Evolutionary conservation across 1,140 invertebrate genomes (phyloP).

Genomic region (Ceratina calcarata): DNA sequence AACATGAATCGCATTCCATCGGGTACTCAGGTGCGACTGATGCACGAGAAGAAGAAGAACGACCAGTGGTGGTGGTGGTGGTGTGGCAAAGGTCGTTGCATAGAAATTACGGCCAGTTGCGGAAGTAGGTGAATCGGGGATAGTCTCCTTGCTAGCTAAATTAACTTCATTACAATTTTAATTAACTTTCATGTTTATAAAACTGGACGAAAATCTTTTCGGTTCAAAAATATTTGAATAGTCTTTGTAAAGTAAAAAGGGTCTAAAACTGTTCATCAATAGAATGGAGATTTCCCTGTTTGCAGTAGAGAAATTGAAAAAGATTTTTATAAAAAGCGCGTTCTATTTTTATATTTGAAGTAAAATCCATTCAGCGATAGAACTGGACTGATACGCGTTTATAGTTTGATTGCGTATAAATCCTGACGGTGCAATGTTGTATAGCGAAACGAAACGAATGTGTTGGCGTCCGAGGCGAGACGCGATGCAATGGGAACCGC

Average conservation of each 20-base stretch:
- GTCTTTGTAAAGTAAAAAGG: neutral
- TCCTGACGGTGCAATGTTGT: constrained; percentile 49
- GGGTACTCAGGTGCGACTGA: constrained; percentile 20
- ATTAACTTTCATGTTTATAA: no score
- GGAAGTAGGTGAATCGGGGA: constrained; percentile 3
- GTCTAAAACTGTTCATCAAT: neutral
- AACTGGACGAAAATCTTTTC: no score
- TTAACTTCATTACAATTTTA: no score
- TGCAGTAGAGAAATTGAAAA: neutral
- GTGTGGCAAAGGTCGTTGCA: neutral
- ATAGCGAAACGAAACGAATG: constrained; percentile 52
- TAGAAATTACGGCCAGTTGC: neutral
- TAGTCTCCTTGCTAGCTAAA: neutral
- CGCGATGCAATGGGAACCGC: constrained; percentile 70
- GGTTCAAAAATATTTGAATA: neutral
- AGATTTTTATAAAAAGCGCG: neutral
- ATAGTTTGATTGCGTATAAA: constrained; percentile 33
- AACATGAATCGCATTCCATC: constrained; percentile 22
- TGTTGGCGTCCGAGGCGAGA: constrained; percentile 54
- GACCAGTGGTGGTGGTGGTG: neutral
- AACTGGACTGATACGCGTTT: constrained; percentile 39
- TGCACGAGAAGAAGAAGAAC: constrained; percentile 6
- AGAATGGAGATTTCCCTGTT: neutral
- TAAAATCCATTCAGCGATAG: constrained; percentile 1
- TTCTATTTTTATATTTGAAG: neutral